phyloP scores from a whole-genome alignment of 2,888 invertebrate species.

The Meiosimyza decipiens region DNA sequence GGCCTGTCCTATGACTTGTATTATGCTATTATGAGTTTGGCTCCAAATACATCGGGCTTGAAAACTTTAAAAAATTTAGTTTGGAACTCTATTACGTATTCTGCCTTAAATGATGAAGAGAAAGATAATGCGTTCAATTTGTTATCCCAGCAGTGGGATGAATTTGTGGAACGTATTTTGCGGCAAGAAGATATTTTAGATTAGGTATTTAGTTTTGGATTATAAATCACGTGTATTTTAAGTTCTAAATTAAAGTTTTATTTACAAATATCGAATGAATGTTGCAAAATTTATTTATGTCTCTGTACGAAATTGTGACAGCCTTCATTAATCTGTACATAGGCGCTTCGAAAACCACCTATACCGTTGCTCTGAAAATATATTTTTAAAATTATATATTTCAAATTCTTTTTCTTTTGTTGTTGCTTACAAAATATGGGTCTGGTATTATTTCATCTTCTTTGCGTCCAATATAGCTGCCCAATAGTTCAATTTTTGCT shows the following conservation, averaged over 20 bases:
- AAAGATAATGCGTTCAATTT: slow-evolving; percentile 37
- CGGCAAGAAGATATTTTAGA: no score
- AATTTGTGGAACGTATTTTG: slow-evolving; percentile 42
- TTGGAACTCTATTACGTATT: slow-evolving; percentile 69
- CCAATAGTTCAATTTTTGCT: slow-evolving; percentile 81
- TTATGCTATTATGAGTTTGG: slow-evolving; percentile 72
- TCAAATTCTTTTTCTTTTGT: no score
- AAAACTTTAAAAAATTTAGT: slow-evolving; percentile 71
- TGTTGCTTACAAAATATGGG: slow-evolving; percentile 84
- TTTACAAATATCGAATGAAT: background rate
- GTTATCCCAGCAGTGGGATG: slow-evolving; percentile 46
- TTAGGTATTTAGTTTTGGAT: no score
- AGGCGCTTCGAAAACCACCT: slow-evolving; percentile 54
- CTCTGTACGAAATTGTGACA: slow-evolving; percentile 50
- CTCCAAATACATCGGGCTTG: slow-evolving; percentile 69
- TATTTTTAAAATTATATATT: background rate
- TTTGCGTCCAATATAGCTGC: slow-evolving; percentile 80
- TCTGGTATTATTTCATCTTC: slow-evolving; percentile 84
- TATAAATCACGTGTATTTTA: no score
- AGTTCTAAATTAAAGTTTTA: background rate
- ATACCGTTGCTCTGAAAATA: slow-evolving; percentile 54
- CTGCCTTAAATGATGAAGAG: slow-evolving; percentile 44
- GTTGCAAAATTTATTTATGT: slow-evolving; percentile 32
- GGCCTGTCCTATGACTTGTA: slow-evolving; percentile 74
- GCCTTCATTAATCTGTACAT: slow-evolving; percentile 54